Evolutionary conservation across 2,797 vertebrate species (phyloP), one percentile per base, ranked within the genome.

Genomic region (Gymnothorax javanicus): DNA sequence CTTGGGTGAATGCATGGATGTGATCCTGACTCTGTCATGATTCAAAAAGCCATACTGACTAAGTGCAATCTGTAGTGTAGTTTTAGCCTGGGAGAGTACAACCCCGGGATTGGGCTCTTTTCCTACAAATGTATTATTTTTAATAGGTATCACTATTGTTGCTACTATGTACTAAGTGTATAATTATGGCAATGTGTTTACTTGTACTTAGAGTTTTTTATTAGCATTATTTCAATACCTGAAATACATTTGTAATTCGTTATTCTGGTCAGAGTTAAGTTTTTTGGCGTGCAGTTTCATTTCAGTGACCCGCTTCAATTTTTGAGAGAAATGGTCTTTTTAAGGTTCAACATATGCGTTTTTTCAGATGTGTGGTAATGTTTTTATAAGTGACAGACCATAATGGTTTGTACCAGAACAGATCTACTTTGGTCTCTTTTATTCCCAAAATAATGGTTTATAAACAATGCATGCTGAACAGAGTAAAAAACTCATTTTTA

Each of bases 401-500:
- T 67, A 69, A 75, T 52, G 57, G 27, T 23, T 85, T 60, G 20
- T 27, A 59, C 82, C 43, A n/a, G 33, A 17, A 64, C 86, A 57
- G 54, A 62, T 54, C 81, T 84, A 50, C 86, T 79, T 84, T 56
- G n/a, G 62, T 15, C 57, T 87, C 50, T 79, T 89, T 84, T 89
- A 84, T 82, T 62, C 64, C 84, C 60, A 67, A 84, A 59, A 62
- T 86, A 89, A 75, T 64, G 82, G 62, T 90, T 87, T 83, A 87
- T 86, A 27, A 87, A 88, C 73, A 69, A 17, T 84, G 13, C 73
- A 84, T 58, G 83, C 89, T 82, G 84, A 58, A 88, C 25, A 86
- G 88, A 89, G 86, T 91, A 88, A 88, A 57, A 88, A 57, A 87
- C 88, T 69, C 52, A 86, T 88, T 89, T 91, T 88, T 88, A 89